These are phyloP conservation scores for Eutrigla gurnardus DNA, from an alignment of 2,797 vertebrate genomes.

Conservation along the genomic window DNA sequence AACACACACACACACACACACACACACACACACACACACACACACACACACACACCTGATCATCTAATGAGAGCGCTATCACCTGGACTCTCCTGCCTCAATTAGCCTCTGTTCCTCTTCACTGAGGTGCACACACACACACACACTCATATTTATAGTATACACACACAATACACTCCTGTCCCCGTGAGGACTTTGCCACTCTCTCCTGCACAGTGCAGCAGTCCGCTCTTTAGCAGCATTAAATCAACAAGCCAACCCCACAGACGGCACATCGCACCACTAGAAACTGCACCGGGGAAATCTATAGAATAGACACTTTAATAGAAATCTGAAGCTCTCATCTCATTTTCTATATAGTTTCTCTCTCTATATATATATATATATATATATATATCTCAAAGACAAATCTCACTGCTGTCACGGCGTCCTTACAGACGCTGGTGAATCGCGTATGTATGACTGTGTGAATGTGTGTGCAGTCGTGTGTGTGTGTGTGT, in stretches of 20 bases:
- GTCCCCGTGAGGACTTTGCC: slow-evolving; percentile 67
- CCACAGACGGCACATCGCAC: slow-evolving; percentile 64
- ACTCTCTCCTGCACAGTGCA: slow-evolving; percentile 71
- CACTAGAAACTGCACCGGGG: slow-evolving; percentile 65
- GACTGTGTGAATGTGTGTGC: slow-evolving; percentile 21
- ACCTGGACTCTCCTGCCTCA: slow-evolving; percentile 77
- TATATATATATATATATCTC: slow-evolving; percentile 14
- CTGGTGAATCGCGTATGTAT: slow-evolving; percentile 35
- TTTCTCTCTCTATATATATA: background rate
- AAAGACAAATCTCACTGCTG: slow-evolving; percentile 37
- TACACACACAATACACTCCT: slow-evolving; percentile 61
- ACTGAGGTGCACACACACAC: slow-evolving; percentile 46
- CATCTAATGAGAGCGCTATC: slow-evolving; percentile 78
- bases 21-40: slow-evolving; percentile 15
- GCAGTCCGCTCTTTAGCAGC: slow-evolving; percentile 74
- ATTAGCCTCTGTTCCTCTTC: slow-evolving; percentile 79
- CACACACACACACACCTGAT: slow-evolving; percentile 69
- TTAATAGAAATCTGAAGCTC: slow-evolving; percentile 50
- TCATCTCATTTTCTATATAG: slow-evolving; percentile 26
- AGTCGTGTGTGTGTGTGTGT: slow-evolving; percentile 36
- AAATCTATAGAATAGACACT: slow-evolving; percentile 69
- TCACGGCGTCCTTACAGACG: slow-evolving; percentile 38
- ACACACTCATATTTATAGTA: slow-evolving; percentile 50
- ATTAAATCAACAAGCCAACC: slow-evolving; percentile 75
- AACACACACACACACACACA: slow-evolving; percentile 54